Conservation (phyloP, 1,140 invertebrate species). For the Conus ventricosus region DNA sequence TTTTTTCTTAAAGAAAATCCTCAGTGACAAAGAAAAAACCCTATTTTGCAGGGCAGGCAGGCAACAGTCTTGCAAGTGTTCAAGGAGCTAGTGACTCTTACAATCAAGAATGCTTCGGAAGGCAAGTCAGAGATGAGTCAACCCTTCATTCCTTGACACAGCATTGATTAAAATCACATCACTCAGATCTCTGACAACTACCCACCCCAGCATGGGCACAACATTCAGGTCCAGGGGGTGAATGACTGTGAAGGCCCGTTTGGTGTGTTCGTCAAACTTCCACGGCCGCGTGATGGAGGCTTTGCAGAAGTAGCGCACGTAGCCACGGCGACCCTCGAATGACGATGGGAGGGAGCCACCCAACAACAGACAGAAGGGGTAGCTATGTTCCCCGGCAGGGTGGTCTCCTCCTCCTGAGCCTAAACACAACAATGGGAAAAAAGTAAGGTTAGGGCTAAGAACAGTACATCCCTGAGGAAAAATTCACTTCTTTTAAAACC, state of each 20-base stretch:
- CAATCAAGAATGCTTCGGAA: too few relatives aligned
- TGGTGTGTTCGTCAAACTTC: constrained; percentile 70
- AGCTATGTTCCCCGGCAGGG: constrained; percentile 72
- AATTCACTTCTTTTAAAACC: too few relatives aligned
- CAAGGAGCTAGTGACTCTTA: too few relatives aligned
- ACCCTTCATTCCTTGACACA: background rate
- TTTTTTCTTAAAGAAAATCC: too few relatives aligned
- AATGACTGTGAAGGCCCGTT: constrained; percentile 70
- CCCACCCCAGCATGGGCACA: constrained; percentile 55
- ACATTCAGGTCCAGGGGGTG: constrained; percentile 66
- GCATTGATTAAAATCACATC: background rate
- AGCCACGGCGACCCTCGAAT: constrained; percentile 75
- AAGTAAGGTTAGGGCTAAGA: too few relatives aligned
- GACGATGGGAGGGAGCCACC: constrained; percentile 75
- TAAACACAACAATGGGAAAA: background rate
- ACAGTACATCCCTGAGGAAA: too few relatives aligned
- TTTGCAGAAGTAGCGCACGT: constrained; percentile 75
- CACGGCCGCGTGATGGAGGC: constrained; percentile 74
- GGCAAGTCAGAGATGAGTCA: background rate
- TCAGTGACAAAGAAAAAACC: too few relatives aligned
- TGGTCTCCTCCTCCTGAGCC: constrained; percentile 46
- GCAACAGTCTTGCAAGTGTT: too few relatives aligned
- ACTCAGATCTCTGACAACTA: background rate
- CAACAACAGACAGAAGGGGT: constrained; percentile 75
- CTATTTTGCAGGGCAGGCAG: too few relatives aligned